Percentiles rank a stretch among this genome's conserved stretches.
Conservation (phyloP, 1,140 invertebrate species). For the Drosophila lacteicornis region DNA sequence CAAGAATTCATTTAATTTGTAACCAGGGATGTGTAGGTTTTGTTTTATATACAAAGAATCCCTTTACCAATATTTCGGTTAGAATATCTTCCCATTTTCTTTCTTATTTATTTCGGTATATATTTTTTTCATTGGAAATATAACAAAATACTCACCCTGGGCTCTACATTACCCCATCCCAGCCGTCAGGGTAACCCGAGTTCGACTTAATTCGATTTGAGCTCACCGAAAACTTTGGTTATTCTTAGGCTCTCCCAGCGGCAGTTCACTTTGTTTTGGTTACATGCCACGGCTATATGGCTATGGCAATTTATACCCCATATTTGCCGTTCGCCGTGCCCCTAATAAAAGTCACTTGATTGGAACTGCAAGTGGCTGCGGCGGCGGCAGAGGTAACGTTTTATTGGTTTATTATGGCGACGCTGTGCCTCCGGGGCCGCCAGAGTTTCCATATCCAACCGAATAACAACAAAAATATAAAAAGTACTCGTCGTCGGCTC, state of each 20-base stretch:
- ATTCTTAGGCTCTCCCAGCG: constrained; percentile 33
- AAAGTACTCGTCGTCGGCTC: neutral
- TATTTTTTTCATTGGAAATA: neutral
- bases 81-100: no score
- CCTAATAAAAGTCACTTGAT: constrained; percentile 80
- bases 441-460: constrained; percentile 19
- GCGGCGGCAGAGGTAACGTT: constrained; percentile 31
- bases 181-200: neutral
- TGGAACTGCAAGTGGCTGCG: constrained; percentile 75
- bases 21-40: no score
- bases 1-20: neutral
- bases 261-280: constrained; percentile 74
- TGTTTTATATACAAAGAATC: no score
- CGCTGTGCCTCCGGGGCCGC: constrained; percentile 17
- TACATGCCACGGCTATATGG: constrained; percentile 66
- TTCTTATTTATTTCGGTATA: neutral
- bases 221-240: constrained; percentile 19
- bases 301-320: constrained; percentile 69
- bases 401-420: constrained; percentile 81
- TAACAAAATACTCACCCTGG: neutral
- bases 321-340: constrained; percentile 19
- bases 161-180: no score
- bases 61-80: no score
- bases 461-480: constrained; percentile 7
- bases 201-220: constrained; percentile 14